Conservation (phyloP, 2,888 invertebrate genomes). For the Exocentrus adspersus region DNA sequence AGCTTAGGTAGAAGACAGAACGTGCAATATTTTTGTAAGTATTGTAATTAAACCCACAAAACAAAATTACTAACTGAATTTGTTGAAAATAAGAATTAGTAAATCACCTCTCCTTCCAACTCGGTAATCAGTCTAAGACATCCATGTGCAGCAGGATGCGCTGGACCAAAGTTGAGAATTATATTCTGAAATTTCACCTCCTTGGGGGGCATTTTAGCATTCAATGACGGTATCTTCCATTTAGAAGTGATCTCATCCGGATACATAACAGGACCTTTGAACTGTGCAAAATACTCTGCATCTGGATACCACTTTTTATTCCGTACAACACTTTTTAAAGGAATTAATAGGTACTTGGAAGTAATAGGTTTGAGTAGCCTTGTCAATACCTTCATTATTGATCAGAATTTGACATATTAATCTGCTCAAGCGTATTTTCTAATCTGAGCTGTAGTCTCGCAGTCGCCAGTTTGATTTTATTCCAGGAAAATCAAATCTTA, state of each 20-base stretch:
- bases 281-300: conserved; percentile 68
- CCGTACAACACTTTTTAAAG: not conserved
- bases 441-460: too few relatives aligned
- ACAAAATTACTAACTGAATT: too few relatives aligned
- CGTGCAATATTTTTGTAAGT: too few relatives aligned
- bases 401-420: too few relatives aligned
- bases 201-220: conserved; percentile 17
- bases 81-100: not conserved
- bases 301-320: conserved; percentile 72
- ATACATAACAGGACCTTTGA: conserved; percentile 69
- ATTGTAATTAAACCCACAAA: too few relatives aligned
- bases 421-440: too few relatives aligned
- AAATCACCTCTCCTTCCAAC: conserved; percentile 78
- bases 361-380: conserved; percentile 3
- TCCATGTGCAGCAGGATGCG: conserved; percentile 92
- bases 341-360: not conserved
- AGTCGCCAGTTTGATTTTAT: too few relatives aligned
- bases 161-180: conserved; percentile 82
- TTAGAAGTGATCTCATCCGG: conserved; percentile 63
- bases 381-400: conserved; percentile 27
- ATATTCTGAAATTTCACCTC: conserved; percentile 48
- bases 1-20: too few relatives aligned
- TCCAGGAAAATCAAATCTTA: too few relatives aligned
- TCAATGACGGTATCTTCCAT: conserved; percentile 42
- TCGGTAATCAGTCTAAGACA: conserved; percentile 83